These are phyloP conservation scores for Oophaga sylvatica DNA, from an alignment of 2,797 vertebrate species.

Conservation along the genomic window DNA sequence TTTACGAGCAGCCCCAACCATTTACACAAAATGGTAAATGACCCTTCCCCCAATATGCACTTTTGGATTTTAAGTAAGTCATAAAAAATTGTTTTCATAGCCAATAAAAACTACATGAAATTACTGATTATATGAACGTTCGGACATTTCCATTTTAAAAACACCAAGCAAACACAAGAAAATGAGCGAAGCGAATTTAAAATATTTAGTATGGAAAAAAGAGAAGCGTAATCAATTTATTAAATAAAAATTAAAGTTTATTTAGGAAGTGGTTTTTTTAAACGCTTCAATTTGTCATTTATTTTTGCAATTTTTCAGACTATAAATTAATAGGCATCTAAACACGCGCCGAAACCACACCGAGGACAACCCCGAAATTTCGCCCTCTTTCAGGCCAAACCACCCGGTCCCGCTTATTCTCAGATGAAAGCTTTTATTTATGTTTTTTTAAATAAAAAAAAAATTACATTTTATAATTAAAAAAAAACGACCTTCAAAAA, in stretches of 20 bases:
- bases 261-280: constrained; percentile 37
- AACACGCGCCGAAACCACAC: constrained; percentile 2
- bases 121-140: not conserved
- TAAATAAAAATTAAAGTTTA: constrained; percentile 19
- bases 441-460: not conserved
- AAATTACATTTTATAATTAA: not conserved
- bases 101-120: not conserved
- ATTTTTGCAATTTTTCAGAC: constrained; percentile 44
- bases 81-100: not conserved
- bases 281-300: constrained; percentile 40
- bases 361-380: not conserved
- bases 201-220: constrained; percentile 28
- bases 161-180: not conserved
- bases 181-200: constrained; percentile 12
- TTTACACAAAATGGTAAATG: not conserved
- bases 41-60: not conserved
- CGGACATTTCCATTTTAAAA: not conserved
- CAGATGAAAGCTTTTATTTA: no score
- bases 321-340: constrained; percentile 37
- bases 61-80: not conserved
- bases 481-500: not conserved
- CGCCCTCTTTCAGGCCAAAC: not conserved
- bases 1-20: not conserved
- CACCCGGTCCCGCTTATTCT: not conserved
- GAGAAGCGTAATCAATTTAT: constrained; percentile 31